Evolutionary conservation across 2,888 invertebrate species (phyloP), one percentile per base, ranked within the genome.

Genomic region (Xanthorhoe designata): DNA sequence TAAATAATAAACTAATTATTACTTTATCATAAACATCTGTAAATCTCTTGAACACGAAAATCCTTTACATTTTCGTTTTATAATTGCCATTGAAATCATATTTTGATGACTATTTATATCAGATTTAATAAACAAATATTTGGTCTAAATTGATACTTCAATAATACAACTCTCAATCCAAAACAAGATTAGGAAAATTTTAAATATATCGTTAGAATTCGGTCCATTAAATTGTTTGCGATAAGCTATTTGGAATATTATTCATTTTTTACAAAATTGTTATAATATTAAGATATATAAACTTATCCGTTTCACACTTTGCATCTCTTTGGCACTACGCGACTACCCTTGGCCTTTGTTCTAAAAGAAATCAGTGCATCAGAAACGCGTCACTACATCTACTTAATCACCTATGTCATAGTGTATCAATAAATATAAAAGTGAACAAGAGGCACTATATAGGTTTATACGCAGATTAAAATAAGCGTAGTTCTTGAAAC

Each of bases 361-460:
- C 79, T 80, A 78, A 83, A 85, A 77, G 69, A 73, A 83, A 73
- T 70, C 71, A 80, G 90, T 91, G 91, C 91, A 86, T 78, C 79
- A 81, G 75, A 77, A 84, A 80, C 77, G 80, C 81, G 74, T 79
- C 81, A 79, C 74, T 74, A 74, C 74, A 70, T 64, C 71, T 74
- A 74, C 71, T 52, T 72, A 61, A 89, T 88, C 77, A 82, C 84
- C 90, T 92, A 90, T 81, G 77, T 80, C 75, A 87, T 82, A 87
- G 88, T 89, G 91, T 92, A 92, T 90, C 91, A 92, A 91, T 92
- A 91, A 90, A 90, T 93, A 94, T 92, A 94, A 94, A 93, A 92
- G 94, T 94, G 94, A 92, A 92, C 88, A 92, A 93, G 91, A 94
- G 94, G 94, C 94, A 94, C 94, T 94, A 90, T 93, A 92, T 92